Evolutionary conservation across 2,113 vertebrate species (phyloP).

Genomic region (human): GRCh38 chr18:64202001-64202500

Average conservation of each 20-base stretch:
- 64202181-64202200: conserved; percentile 81
- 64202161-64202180: conserved; percentile 84
- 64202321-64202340: not conserved
- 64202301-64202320: not conserved
- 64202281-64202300: conserved; percentile 62
- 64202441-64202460: conserved; percentile 39
- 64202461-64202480: conserved; percentile 55
- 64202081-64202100: conserved; percentile 76
- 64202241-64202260: conserved; percentile 72
- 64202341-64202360: not conserved
- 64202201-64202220: conserved; percentile 76
- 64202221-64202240: conserved; percentile 77
- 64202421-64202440: conserved; percentile 41
- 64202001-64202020: conserved; percentile 73
- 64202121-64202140: conserved; percentile 83
- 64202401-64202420: conserved; percentile 65
- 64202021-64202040: conserved; percentile 47
- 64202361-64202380: not conserved
- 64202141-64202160: conserved; percentile 82
- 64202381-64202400: conserved; percentile 50
- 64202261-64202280: conserved; percentile 33
- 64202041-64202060: conserved; percentile 58
- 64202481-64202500: conserved; percentile 63
- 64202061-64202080: conserved; percentile 66
- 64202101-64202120: conserved; percentile 86